These are phyloP conservation scores for Meloidogyne chitwoodi DNA, from an alignment of 1,140 invertebrate species.

Conservation along the genomic window DNA sequence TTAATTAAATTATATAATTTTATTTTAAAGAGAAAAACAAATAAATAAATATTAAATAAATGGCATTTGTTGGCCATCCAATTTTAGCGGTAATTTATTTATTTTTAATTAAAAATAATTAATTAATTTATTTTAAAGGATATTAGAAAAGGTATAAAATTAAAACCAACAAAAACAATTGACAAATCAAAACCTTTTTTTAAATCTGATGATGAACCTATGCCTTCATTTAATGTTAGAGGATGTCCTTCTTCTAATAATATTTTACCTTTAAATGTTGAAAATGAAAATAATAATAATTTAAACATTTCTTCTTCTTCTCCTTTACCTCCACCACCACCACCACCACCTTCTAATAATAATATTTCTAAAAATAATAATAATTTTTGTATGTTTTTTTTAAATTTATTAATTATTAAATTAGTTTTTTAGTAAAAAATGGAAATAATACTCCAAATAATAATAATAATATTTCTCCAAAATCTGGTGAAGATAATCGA, in stretches of 20 bases:
- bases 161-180: slow-evolving; percentile 34
- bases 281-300: not conserved
- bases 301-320: not conserved
- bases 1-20: not conserved
- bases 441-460: too few species aligned
- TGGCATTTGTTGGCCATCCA: slow-evolving; percentile 27
- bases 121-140: slow-evolving; percentile 28
- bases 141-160: slow-evolving; percentile 34
- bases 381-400: not conserved
- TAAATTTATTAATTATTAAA: too few species aligned
- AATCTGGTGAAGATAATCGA: not conserved
- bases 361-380: not conserved
- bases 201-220: slow-evolving; percentile 31
- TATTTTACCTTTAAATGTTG: too few species aligned
- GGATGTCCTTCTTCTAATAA: not conserved
- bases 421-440: too few species aligned
- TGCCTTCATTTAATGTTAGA: not conserved
- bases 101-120: not conserved
- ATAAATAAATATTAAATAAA: not conserved
- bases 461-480: not conserved
- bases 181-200: slow-evolving; percentile 39
- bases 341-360: not conserved
- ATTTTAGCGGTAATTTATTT: slow-evolving; percentile 15
- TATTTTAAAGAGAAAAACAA: not conserved
- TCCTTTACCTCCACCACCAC: not conserved